Evolutionary conservation across 2,797 vertebrate species (phyloP).

Genomic region (Potorous gilbertii): DNA sequence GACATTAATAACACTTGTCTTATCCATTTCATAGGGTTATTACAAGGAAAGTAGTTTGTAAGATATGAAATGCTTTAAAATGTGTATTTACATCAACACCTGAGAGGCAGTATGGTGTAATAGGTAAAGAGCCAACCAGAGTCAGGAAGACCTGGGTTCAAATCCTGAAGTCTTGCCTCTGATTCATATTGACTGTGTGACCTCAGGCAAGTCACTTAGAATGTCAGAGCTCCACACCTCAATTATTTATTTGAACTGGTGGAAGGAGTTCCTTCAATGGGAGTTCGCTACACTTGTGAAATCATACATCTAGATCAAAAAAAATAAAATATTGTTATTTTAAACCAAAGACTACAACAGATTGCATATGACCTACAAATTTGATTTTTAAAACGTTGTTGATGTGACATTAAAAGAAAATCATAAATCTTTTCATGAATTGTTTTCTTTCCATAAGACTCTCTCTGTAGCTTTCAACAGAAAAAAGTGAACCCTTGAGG

Average conservation of each 20-base stretch:
- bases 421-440: constrained; percentile 40
- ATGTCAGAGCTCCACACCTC: background rate
- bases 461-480: constrained; percentile 7
- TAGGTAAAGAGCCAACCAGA: background rate
- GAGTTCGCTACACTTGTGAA: background rate
- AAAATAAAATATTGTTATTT: background rate
- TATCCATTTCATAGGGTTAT: background rate
- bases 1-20: background rate
- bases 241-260: background rate
- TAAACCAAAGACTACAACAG: constrained; percentile 43
- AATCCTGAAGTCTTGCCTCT: background rate
- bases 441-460: background rate
- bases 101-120: background rate
- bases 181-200: background rate
- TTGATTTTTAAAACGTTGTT: constrained; percentile 14
- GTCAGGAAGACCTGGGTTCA: background rate
- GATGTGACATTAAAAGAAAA: background rate
- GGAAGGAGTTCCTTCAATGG: background rate
- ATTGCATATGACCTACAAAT: background rate
- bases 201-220: background rate
- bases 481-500: constrained; percentile 55
- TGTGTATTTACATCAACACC: background rate
- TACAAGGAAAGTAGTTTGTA: background rate
- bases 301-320: background rate
- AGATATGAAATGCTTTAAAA: background rate